These are phyloP conservation scores for Paedocypris micromegethes DNA, from an alignment of 2,797 vertebrate genomes.

Conservation along the genomic window DNA sequence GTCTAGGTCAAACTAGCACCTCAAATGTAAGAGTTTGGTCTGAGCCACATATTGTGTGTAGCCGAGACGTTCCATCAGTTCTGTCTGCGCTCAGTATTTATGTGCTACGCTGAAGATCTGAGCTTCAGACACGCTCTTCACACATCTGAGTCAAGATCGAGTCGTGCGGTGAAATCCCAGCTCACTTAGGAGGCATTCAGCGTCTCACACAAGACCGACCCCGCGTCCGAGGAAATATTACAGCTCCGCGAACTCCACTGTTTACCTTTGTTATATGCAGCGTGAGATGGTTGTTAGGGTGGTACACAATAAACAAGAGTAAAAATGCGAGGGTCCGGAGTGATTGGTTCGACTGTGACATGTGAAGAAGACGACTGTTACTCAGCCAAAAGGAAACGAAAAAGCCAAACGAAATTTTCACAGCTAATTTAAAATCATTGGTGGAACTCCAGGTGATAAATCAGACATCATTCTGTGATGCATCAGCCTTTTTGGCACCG, in stretches of 20 bases:
- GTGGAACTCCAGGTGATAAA: neutral
- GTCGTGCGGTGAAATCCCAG: conserved; percentile 22
- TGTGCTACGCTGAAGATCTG: conserved; percentile 30
- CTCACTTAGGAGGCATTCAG: conserved; percentile 31
- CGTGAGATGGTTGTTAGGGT: conserved; percentile 23
- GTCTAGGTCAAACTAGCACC: too few species aligned
- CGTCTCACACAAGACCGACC: neutral
- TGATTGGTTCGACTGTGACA: conserved; percentile 27
- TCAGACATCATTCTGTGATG: neutral
- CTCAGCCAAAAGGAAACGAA: neutral
- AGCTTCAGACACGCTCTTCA: conserved; percentile 32
- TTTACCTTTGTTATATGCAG: conserved; percentile 17
- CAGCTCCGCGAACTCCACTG: conserved; percentile 25
- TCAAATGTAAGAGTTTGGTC: too few species aligned
- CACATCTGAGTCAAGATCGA: conserved; percentile 26
- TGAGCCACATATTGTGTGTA: neutral
- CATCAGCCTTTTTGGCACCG: neutral
- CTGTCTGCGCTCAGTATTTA: conserved; percentile 32
- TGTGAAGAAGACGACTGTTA: neutral
- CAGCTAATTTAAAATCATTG: neutral
- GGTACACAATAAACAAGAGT: conserved; percentile 16
- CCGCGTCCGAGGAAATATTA: conserved; percentile 36
- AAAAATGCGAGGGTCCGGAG: conserved; percentile 33
- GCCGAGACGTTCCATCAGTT: conserved; percentile 27
- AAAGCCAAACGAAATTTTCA: conserved; percentile 3